Conservation (phyloP, 1,140 invertebrate genomes). For the Mactra quadrangularis region DNA sequence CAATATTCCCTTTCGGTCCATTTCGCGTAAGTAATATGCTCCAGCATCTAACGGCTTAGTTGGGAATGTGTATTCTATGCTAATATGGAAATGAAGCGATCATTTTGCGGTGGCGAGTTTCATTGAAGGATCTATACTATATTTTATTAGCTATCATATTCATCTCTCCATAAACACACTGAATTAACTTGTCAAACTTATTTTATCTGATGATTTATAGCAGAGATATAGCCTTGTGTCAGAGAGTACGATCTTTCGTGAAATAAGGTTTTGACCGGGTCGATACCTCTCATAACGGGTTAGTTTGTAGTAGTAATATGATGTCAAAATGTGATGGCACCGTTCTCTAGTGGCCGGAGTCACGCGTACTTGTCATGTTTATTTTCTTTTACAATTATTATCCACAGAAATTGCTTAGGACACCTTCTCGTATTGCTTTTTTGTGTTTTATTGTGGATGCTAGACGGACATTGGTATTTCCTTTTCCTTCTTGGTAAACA, state of each 20-base stretch:
- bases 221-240: conserved; percentile 56
- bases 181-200: conserved; percentile 63
- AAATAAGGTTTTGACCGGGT: conserved; percentile 35
- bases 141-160: conserved; percentile 58
- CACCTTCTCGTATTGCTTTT: too few species aligned
- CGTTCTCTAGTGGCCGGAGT: conserved; percentile 20
- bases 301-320: conserved; percentile 47
- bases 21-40: too few species aligned
- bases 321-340: conserved; percentile 52
- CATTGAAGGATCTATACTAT: conserved; percentile 31
- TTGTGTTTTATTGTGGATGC: too few species aligned
- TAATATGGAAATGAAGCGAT: conserved; percentile 35
- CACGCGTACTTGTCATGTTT: conserved; percentile 5
- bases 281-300: conserved; percentile 48
- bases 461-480: too few species aligned
- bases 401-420: too few species aligned
- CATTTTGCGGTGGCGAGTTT: conserved; percentile 18
- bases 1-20: too few species aligned
- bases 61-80: conserved; percentile 46
- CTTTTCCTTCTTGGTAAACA: too few species aligned
- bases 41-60: not conserved
- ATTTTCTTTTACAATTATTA: not conserved
- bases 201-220: conserved; percentile 63
- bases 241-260: conserved; percentile 57
- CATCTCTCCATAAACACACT: conserved; percentile 57